Percentiles rank a stretch among this genome's conserved stretches.
Conservation (phyloP, 1,140 invertebrate genomes). For the Lasioglossum albipes region DNA sequence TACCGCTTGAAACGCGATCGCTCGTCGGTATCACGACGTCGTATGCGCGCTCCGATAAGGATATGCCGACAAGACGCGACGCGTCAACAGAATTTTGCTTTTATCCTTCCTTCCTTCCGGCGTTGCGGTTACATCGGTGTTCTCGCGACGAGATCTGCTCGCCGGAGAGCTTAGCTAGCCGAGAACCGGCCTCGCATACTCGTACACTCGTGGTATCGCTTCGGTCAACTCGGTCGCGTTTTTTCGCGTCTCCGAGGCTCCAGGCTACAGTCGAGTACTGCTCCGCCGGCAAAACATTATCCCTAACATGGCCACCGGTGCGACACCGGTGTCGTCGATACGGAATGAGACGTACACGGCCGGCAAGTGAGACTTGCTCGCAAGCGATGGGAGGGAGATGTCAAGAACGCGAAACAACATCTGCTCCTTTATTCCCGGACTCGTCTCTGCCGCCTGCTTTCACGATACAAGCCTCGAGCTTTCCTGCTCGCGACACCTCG, state of each 20-base stretch:
- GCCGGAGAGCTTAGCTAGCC: constrained; percentile 34
- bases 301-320: not conserved
- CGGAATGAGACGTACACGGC: not conserved
- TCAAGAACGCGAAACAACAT: not conserved
- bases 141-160: constrained; percentile 52
- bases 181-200: constrained; percentile 31
- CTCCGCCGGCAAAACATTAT: not conserved
- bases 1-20: constrained; percentile 10
- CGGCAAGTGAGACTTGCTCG: not conserved
- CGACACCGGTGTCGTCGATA: not conserved
- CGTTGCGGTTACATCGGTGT: constrained; percentile 38
- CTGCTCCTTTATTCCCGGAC: not conserved
- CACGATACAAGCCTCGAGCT: not conserved
- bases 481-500: no score
- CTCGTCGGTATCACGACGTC: constrained; percentile 19
- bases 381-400: no score
- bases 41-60: not conserved
- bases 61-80: not conserved
- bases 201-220: not conserved
- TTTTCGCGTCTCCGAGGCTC: not conserved
- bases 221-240: not conserved
- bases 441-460: not conserved
- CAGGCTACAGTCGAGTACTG: not conserved
- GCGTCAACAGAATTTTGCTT: constrained; percentile 32
- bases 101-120: constrained; percentile 18